Base-by-base conservation (phyloP, 2,888 invertebrate genomes). In the Eupithecia subumbrata region DNA sequence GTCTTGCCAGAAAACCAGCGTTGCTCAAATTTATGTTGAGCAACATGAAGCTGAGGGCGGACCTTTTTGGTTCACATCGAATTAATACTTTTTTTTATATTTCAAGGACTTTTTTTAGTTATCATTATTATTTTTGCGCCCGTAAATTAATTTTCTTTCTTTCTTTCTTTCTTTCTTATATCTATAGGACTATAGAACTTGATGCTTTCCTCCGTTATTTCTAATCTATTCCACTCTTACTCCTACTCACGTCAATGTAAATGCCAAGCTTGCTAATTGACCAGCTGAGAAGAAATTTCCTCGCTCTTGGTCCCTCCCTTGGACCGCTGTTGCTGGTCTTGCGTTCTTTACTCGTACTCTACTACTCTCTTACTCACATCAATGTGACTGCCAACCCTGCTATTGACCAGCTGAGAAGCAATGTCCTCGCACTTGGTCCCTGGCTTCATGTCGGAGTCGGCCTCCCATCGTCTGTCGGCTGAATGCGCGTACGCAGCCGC, bases 211-310 rank as follows among this genome's bases (percentile, higher is more conserved):
- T 37, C 16, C 45, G 16, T 45, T 45, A 16, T 16, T 45, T 45
- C 5, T 45, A 45, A 14, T 9, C 43, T 45, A n/a, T 0, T 56
- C 4, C 3, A 22, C 56, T 22, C 37, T 34, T 48, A 56, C 60
- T 60, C 25, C 12, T 30, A 87, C 93, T 89, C 69, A 97, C 97
- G 86, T 97, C 96, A 64, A 97, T 95, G 71, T 96, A 95, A 76
- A 95, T 95, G 0, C 98, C 98, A 4, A 97, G 97, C 0, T 91
- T 88, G 0, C 96, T 95, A n/a, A 30, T 94, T 91, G 9, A 98
- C 92, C 16, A 98, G 91, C 84, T 98, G 98, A 4, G 93, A 90
- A 0, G 97, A 97, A 70, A 98, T 97, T 84, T 98, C 98, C 1
- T 95, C 91, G 81, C 97, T 97, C 0, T 90, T 84, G 5, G 89